These are phyloP conservation scores for Chiroxiphia lanceolata DNA, from an alignment of 2,797 vertebrate species.

Conservation along the genomic window DNA sequence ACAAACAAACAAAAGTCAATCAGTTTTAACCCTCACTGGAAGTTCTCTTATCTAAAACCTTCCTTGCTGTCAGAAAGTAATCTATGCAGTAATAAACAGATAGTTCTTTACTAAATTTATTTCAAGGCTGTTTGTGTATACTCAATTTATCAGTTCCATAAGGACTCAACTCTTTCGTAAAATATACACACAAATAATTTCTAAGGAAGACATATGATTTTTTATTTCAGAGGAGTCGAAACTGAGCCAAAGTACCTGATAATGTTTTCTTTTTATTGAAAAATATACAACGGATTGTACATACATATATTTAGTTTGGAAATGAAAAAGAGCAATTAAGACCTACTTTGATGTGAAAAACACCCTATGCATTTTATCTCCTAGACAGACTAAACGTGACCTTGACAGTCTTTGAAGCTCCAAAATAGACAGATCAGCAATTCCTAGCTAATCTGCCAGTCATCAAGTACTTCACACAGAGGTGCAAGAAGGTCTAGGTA, in stretches of 20 bases:
- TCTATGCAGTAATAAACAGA: background rate
- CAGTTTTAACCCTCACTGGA: background rate
- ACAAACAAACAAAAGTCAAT: background rate
- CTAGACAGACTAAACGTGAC: background rate
- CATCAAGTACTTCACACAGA: background rate
- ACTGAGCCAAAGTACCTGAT: background rate
- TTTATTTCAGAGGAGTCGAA: background rate
- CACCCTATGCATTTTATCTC: background rate
- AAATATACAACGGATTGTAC: background rate
- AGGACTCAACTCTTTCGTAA: background rate
- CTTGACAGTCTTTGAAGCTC: background rate
- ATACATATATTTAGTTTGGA: background rate
- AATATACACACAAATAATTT: background rate
- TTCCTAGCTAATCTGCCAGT: background rate
- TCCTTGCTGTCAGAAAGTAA: background rate
- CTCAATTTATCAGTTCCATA: background rate
- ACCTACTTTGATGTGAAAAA: background rate
- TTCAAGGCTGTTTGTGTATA: background rate
- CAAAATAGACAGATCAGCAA: background rate
- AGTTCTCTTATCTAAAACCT: constrained; percentile 1
- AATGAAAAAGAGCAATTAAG: background rate
- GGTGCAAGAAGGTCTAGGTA: background rate
- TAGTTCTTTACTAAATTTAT: background rate
- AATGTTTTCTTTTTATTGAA: background rate
- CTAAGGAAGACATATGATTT: background rate